Evolutionary conservation across 2,888 invertebrate species (phyloP), one percentile per base, ranked within the genome.

Genomic region (Drosophila kuntzei): DNA sequence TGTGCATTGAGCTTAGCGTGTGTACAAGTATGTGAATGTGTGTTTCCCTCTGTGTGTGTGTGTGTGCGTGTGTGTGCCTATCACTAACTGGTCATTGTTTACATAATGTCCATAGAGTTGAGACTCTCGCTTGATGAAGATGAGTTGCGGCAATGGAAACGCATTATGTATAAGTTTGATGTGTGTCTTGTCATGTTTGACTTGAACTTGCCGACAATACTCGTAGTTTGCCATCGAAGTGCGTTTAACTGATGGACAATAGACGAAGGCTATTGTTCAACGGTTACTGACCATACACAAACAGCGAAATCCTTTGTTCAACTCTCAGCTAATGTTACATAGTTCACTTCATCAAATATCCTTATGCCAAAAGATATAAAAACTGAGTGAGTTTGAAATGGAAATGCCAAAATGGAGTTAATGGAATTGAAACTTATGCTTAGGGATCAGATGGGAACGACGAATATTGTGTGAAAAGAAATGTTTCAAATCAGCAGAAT

Each of bases 181-280:
- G 69, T 83, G 79, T 87, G 71, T 76, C 78, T 84, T 69, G 64
- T 43, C 71, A 60, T 84, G 87, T 83, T 83, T 87, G 81, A 74
- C 67, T 84, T 78, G 69, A 84, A 80, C 81, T 84, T 84, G 74
- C 61, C 60, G 53, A 80, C 58, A 44, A 32, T 79, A 50, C 47
- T 46, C 54, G 16, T 39, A 61, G 55, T 50, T 55, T 25, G 34
- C 34, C 20, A 46, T 58, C 54, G 49, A 43, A 71, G 71, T 60
- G 34, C 22, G 32, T 22, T 37, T 11, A 47, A 29, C 43, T 44
- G 36, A 20, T 14, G 37, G 37, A 41, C 22, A 44, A 25, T 32
- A 36, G 11, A 22, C 34, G 9, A 20, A 7, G 49, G 34, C 20
- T 36, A 55, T 54, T 62, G 53, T 59, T 22, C 53, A 46, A 8